Conservation (phyloP, 2,888 invertebrate species). For the Danaus chrysippus region DNA sequence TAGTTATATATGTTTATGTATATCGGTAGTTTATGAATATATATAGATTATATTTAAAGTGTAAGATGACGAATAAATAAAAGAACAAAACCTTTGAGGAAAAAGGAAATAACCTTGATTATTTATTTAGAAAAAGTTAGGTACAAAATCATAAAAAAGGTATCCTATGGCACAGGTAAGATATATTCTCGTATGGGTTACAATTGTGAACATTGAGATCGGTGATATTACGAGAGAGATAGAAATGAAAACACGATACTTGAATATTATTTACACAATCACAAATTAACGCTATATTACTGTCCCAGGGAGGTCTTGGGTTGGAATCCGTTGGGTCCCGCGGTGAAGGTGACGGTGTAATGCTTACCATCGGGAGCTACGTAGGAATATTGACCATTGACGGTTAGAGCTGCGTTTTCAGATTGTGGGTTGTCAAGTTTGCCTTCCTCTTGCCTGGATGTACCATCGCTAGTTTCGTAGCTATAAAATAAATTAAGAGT, state of each 20-base stretch:
- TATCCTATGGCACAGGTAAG: constrained; percentile 68
- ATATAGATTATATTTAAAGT: not conserved
- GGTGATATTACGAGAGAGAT: constrained; percentile 30
- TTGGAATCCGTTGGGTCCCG: constrained; percentile 81
- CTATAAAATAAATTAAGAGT: constrained; percentile 46
- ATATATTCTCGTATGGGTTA: constrained; percentile 32
- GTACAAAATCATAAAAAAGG: constrained; percentile 53
- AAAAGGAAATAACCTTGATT: constrained; percentile 14
- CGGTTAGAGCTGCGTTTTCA: constrained; percentile 81
- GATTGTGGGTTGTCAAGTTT: constrained; percentile 81
- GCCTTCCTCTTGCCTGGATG: constrained; percentile 81
- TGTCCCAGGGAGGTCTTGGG: constrained; percentile 76
- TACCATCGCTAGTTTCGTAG: constrained; percentile 84
- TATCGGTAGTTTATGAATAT: too few relatives aligned
- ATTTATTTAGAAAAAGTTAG: constrained; percentile 34
- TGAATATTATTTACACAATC: constrained; percentile 24
- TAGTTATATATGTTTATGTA: too few relatives aligned
- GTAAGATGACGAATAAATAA: constrained; percentile 6
- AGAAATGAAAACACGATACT: constrained; percentile 5
- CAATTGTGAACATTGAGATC: constrained; percentile 44
- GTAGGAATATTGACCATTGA: constrained; percentile 81
- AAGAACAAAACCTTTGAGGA: constrained; percentile 13
- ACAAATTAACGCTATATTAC: constrained; percentile 22
- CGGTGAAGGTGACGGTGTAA: constrained; percentile 81
- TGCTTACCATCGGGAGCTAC: constrained; percentile 82